Evolutionary conservation across 2,113 vertebrate species (phyloP), one percentile per base, ranked within the genome.

Genomic region (Sphyrna mokarran): DNA sequence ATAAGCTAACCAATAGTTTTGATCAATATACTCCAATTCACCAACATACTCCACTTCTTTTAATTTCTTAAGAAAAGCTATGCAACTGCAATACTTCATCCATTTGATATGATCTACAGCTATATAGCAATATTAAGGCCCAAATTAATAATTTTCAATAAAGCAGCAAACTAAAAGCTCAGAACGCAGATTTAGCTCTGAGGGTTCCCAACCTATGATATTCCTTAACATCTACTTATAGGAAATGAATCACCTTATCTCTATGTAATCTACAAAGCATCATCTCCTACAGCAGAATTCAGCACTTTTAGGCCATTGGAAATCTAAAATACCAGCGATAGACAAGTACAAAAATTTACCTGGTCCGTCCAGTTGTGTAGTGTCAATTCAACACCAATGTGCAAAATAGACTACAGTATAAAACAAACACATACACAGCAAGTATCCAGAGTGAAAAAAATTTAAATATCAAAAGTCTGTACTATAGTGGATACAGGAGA

Each of bases 321-420:
- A 95, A 70, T 72, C 68, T 95, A 95, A 70, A 95, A 70, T 95
- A 95, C 94, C 69, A 95, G 94, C 3, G 68, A 95, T 95, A 95
- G 94, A 95, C 94, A 76, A 72, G 40, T 70, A 95, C 94, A 95
- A 95, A 95, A 48, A 48, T 48, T 95, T 95, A 95, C 94, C 94
- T 95, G 94, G 23, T 95, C 68, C 69, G 26, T 95, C 94, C 89
- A 29, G 94, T 95, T 95, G 68, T 95, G 94, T 54, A 95, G 94
- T 95, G 22, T 69, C 94, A 95, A 95, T 72, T 95, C 94, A 95
- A 95, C 94, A 95, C 94, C 68, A 95, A 72, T 95, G 94, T 95
- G 94, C 69, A 95, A 95, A 95, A 95, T 23, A 72, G 94, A 95
- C 94, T 95, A 95, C 94, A 95, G 94, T 95, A 43, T 95, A 72